Evolutionary conservation across 2,888 invertebrate genomes (phyloP).

Genomic region (Dexiosoma caninum): DNA sequence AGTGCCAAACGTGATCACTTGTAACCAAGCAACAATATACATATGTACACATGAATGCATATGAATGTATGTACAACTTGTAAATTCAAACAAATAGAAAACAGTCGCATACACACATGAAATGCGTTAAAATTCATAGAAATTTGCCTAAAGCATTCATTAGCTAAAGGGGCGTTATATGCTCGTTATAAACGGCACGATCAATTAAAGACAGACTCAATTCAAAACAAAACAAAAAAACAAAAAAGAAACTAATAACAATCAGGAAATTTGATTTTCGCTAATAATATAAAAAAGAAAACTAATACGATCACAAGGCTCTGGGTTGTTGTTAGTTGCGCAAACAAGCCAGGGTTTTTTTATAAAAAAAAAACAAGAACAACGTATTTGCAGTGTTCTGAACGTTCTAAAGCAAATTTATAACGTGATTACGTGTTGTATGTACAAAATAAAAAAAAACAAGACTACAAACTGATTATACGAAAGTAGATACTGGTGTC

Average conservation of each 20-base stretch:
- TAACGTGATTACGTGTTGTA: slow-evolving; percentile 65
- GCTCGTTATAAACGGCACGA: slow-evolving; percentile 67
- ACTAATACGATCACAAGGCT: slow-evolving; percentile 4
- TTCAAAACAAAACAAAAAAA: slow-evolving; percentile 13
- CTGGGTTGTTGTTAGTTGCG: background rate
- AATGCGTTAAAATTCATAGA: slow-evolving; percentile 54
- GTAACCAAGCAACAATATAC: slow-evolving; percentile 7
- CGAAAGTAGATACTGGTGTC: slow-evolving; percentile 19
- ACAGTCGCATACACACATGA: slow-evolving; percentile 26
- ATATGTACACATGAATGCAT: too few species aligned
- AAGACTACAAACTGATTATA: background rate
- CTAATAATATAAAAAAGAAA: slow-evolving; percentile 53
- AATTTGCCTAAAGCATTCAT: slow-evolving; percentile 73
- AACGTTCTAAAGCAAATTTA: slow-evolving; percentile 49
- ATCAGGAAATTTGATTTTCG: slow-evolving; percentile 76
- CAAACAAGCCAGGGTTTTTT: slow-evolving; percentile 35
- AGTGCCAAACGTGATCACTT: slow-evolving; percentile 62
- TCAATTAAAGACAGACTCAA: slow-evolving; percentile 61
- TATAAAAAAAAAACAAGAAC: slow-evolving; percentile 1
- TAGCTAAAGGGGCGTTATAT: slow-evolving; percentile 74
- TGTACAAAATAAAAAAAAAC: background rate
- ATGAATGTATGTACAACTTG: background rate
- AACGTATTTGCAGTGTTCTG: too few species aligned
- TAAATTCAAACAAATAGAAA: slow-evolving; percentile 14
- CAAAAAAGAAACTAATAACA: slow-evolving; percentile 61